Percentiles rank a stretch among this genome's conserved stretches.
These are phyloP conservation scores for Chascanopsetta lugubris DNA, from an alignment of 2,113 vertebrate genomes.

Conservation along the genomic window DNA sequence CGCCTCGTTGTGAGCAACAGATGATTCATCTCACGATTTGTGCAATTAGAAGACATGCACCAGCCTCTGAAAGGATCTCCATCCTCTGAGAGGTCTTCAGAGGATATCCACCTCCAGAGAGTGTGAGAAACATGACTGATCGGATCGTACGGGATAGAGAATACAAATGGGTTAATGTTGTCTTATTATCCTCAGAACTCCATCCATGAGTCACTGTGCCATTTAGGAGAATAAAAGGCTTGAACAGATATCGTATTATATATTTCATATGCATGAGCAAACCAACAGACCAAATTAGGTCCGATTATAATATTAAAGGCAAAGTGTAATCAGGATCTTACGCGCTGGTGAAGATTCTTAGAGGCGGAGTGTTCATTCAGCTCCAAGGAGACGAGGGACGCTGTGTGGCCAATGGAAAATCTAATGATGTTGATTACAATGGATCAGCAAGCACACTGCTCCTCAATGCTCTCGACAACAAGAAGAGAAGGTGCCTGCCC, in stretches of 20 bases:
- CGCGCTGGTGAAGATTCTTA: slow-evolving; percentile 14
- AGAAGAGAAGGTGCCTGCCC: slow-evolving; percentile 49
- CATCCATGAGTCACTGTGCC: slow-evolving; percentile 6
- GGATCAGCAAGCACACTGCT: slow-evolving; percentile 20
- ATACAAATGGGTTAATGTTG: slow-evolving; percentile 20
- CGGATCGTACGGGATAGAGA: slow-evolving; percentile 14
- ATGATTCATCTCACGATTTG: slow-evolving; percentile 45
- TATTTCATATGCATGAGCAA: slow-evolving; percentile 39
- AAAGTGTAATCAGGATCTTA: slow-evolving; percentile 32
- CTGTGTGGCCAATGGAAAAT: slow-evolving; percentile 32
- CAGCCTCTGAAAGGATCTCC: slow-evolving; percentile 22
- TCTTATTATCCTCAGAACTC: slow-evolving; percentile 18
- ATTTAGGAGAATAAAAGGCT: too few species aligned
- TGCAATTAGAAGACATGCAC: slow-evolving; percentile 35
- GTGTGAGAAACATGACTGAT: slow-evolving; percentile 23
- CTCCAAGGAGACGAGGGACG: slow-evolving; percentile 21
- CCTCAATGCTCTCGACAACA: slow-evolving; percentile 17
- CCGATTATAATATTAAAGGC: slow-evolving; percentile 47
- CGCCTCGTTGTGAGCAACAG: slow-evolving; percentile 24
- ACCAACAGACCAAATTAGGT: slow-evolving; percentile 38
- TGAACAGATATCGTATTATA: background rate
- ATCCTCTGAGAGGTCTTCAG: slow-evolving; percentile 33
- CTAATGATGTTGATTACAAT: slow-evolving; percentile 21
- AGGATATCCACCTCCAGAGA: slow-evolving; percentile 29
- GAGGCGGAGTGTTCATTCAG: slow-evolving; percentile 28